Percentiles rank a stretch among this genome's conserved stretches.
phyloP scores from a whole-genome alignment of 2,797 vertebrate genomes.

The Sebastes melanostomus region DNA sequence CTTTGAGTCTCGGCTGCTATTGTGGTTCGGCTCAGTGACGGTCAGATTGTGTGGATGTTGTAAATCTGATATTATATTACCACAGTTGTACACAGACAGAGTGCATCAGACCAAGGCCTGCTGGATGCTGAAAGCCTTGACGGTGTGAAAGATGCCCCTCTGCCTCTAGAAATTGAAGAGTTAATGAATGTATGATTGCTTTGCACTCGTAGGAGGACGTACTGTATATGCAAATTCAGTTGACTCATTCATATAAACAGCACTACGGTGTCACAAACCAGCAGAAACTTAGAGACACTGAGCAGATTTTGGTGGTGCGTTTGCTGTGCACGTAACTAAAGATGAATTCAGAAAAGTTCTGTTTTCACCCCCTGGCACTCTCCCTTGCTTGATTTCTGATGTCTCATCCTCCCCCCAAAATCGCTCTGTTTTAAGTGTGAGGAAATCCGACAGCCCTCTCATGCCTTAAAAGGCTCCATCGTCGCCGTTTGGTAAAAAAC shows the following conservation, averaged over 20 bases:
- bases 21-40: not conserved
- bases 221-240: not conserved
- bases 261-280: not conserved
- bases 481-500: slow-evolving; percentile 26
- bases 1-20: not conserved
- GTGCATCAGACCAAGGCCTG: not conserved
- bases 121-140: not conserved
- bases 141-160: not conserved
- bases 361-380: not conserved
- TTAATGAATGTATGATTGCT: not conserved
- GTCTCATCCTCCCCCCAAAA: slow-evolving; percentile 10
- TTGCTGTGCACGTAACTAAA: not conserved
- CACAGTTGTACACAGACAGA: not conserved
- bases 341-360: slow-evolving; percentile 30
- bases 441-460: slow-evolving; percentile 3
- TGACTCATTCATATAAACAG: not conserved
- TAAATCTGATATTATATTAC: slow-evolving; percentile 39
- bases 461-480: slow-evolving; percentile 35
- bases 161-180: not conserved
- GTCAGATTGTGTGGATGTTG: slow-evolving; percentile 3
- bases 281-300: not conserved
- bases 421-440: slow-evolving; percentile 1
- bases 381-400: slow-evolving; percentile 11
- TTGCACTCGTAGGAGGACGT: not conserved
- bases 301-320: not conserved